phyloP scores from a whole-genome alignment of 2,113 vertebrate species.

The Corythornis cristatus region DNA sequence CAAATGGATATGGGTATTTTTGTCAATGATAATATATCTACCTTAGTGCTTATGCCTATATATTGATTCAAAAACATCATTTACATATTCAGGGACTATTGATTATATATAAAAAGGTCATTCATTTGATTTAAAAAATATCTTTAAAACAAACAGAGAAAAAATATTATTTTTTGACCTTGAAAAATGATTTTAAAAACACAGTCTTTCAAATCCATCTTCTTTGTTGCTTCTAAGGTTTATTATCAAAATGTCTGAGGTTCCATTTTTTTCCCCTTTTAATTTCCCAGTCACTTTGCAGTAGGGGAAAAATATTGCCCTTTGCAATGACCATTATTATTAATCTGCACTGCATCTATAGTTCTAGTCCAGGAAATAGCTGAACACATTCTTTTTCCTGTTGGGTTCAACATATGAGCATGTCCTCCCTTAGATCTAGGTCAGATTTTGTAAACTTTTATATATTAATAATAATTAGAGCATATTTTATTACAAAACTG shows the following conservation, averaged over 20 bases:
- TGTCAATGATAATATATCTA: conserved; percentile 4
- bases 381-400: neutral
- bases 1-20: neutral
- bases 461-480: neutral
- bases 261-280: neutral
- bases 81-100: conserved; percentile 30
- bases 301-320: neutral
- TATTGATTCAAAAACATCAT: neutral
- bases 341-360: neutral
- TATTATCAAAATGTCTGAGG: neutral
- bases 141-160: neutral
- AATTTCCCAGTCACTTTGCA: neutral
- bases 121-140: neutral
- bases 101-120: neutral
- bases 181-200: neutral
- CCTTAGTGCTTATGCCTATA: neutral
- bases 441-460: neutral
- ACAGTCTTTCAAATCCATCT: neutral
- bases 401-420: neutral
- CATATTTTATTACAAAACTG: neutral
- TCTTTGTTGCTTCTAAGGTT: neutral
- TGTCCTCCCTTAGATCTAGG: neutral
- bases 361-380: neutral
- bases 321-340: conserved; percentile 22
- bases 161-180: neutral